phyloP scores from a whole-genome alignment of 2,888 invertebrate species.

The Caenorhabditis sp. region DNA sequence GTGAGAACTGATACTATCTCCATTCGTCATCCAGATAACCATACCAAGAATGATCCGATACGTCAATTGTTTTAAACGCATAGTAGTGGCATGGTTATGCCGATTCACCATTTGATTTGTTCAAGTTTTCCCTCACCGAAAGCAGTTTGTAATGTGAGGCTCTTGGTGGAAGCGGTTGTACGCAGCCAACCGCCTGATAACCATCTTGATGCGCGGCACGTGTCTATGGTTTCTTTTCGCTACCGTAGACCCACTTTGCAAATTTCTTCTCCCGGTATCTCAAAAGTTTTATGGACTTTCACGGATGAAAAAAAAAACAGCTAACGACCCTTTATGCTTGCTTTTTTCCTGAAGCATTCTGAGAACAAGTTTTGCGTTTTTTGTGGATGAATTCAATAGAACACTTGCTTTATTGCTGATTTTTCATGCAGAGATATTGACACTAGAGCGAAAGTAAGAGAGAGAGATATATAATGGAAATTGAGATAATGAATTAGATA shows the following conservation, averaged over 20 bases:
- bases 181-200: constrained; percentile 12
- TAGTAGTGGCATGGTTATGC: background rate
- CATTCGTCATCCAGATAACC: background rate
- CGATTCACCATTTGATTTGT: background rate
- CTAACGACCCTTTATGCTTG: constrained; percentile 25
- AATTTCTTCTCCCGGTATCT: constrained; percentile 4
- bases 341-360: background rate
- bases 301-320: constrained; percentile 51
- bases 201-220: constrained; percentile 59
- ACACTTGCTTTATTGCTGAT: constrained; percentile 6
- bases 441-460: background rate
- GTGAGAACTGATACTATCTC: background rate
- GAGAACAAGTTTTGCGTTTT: constrained; percentile 5
- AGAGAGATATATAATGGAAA: background rate
- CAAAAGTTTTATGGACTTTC: constrained; percentile 59
- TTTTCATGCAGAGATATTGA: background rate
- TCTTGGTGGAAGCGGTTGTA: constrained; percentile 19
- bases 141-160: constrained; percentile 16
- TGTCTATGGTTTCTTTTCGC: constrained; percentile 30
- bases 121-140: background rate
- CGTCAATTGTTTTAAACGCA: background rate
- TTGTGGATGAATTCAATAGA: background rate
- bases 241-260: constrained; percentile 45
- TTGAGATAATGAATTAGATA: constrained; percentile 3
- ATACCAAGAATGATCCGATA: background rate